A percentile compares a stretch with the other conserved stretches of the same genome.
These are phyloP conservation scores for Brachionus rotundiformis DNA, from an alignment of 1,140 invertebrate species.

Conservation along the genomic window DNA sequence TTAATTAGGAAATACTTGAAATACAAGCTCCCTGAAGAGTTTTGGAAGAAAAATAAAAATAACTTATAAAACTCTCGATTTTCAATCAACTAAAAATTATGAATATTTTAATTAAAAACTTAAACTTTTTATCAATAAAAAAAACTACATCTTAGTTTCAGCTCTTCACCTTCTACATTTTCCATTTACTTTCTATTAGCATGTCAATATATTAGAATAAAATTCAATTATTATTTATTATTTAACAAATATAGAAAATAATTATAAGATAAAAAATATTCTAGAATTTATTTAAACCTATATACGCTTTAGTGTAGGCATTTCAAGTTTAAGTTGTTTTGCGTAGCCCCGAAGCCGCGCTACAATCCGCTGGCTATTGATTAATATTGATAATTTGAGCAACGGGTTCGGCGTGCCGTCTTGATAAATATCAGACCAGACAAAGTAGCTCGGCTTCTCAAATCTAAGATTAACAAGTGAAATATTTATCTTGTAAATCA, in stretches of 20 bases:
- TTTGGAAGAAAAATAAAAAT: background rate
- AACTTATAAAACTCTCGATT: background rate
- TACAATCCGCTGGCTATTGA: background rate
- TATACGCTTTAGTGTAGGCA: too few relatives aligned
- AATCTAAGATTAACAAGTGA: background rate
- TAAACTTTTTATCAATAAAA: background rate
- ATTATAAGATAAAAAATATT: background rate
- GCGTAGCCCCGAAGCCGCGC: too few relatives aligned
- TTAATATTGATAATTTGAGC: background rate
- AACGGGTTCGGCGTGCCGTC: background rate
- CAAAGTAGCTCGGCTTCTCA: background rate
- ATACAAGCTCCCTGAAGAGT: background rate
- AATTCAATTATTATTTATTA: background rate
- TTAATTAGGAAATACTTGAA: slow-evolving; percentile 40
- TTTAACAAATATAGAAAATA: background rate
- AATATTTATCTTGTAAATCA: background rate
- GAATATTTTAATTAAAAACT: slow-evolving; percentile 3
- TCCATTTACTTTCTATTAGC: background rate
- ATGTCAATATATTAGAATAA: background rate
- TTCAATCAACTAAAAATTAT: slow-evolving; percentile 7
- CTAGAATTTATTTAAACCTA: too few relatives aligned
- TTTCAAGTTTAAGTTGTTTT: too few relatives aligned
- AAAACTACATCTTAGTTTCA: background rate
- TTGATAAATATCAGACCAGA: slow-evolving; percentile 16
- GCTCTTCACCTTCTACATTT: background rate